Evolutionary conservation across 2,888 invertebrate genomes (phyloP), one percentile per base, ranked within the genome.

Genomic region (Cecidostiba fungosa): DNA sequence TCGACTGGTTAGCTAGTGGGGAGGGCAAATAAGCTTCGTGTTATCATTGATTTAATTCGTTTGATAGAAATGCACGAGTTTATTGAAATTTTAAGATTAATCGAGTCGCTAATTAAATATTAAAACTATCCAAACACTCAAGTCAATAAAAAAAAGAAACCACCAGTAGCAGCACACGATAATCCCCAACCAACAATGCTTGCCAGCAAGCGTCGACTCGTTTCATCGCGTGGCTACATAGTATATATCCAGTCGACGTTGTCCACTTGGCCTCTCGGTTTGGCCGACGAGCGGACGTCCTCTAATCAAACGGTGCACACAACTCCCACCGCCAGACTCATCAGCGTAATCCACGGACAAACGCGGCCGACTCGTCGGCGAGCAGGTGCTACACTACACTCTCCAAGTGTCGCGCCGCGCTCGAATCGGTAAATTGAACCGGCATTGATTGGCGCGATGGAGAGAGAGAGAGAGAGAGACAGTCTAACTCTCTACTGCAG

Each of bases 341-440:
- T 85, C 85, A 77, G 70, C 77, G 66, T 77, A 80, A 86, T 84
- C 86, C 73, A 29, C 74, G 50, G 26, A 62, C 77, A 73, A 82
- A 82, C 54, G 43, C 72, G 76, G 59, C 47, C 54, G 59, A 76
- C 36, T n/a, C 1, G 50, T 19, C 23, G 5, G 69, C 19, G n/a
- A 8, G 10, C 50, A 62, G 43, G 54, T 32, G 36, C 32, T 14
- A 3, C 32, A 16, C n/a, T 36, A 32, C 3, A n/a, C n/a, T 70
- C 36, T n/a, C 36, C 19, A 39, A 70, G 16, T 26, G 47, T 43
- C 39, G 50, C 39, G 26, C 16, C 26, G 72, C 23, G 26, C 26
- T 82, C 26, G 70, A 88, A 87, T 88, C 86, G 88, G 87, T 80
- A 89, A 89, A 89, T 88, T 87, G 85, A 88, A 88, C 84, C 77